phyloP scores from a whole-genome alignment of 2,113 vertebrate genomes.

The Blennius ocellaris region DNA sequence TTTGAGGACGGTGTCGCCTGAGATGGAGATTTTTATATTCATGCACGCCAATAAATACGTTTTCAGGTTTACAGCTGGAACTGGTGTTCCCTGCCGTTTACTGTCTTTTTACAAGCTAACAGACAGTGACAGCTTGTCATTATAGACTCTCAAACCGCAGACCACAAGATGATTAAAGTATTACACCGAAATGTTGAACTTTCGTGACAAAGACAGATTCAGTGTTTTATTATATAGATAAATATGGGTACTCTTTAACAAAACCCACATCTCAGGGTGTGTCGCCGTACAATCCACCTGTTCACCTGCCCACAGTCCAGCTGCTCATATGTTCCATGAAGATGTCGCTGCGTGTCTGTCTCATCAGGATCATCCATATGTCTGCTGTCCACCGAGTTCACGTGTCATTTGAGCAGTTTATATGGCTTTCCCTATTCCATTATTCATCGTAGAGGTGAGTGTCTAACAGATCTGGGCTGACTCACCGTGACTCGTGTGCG shows the following conservation, averaged over 20 bases:
- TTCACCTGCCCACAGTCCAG: conserved; percentile 31
- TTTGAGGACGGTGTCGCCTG: conserved; percentile 2
- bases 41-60: neutral
- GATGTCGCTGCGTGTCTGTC: conserved; percentile 21
- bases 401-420: conserved; percentile 72
- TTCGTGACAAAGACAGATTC: neutral
- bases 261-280: conserved; percentile 48
- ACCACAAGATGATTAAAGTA: no score
- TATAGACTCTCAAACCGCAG: no score
- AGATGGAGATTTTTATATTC: neutral
- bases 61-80: neutral
- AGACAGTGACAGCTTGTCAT: no score
- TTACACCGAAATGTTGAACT: neutral
- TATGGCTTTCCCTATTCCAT: conserved; percentile 67
- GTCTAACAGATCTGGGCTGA: conserved; percentile 74
- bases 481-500: conserved; percentile 68
- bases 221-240: neutral
- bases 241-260: conserved; percentile 10
- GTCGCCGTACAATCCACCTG: conserved; percentile 52
- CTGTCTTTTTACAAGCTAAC: no score
- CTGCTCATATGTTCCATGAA: conserved; percentile 36
- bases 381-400: conserved; percentile 44
- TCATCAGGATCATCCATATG: conserved; percentile 60
- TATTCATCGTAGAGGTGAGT: conserved; percentile 76
- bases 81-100: no score